A percentile compares a stretch with the other conserved stretches of the same genome.
Evolutionary conservation across 2,113 vertebrate species (phyloP).

Genomic region (Haplotaxodon microlepis): DNA sequence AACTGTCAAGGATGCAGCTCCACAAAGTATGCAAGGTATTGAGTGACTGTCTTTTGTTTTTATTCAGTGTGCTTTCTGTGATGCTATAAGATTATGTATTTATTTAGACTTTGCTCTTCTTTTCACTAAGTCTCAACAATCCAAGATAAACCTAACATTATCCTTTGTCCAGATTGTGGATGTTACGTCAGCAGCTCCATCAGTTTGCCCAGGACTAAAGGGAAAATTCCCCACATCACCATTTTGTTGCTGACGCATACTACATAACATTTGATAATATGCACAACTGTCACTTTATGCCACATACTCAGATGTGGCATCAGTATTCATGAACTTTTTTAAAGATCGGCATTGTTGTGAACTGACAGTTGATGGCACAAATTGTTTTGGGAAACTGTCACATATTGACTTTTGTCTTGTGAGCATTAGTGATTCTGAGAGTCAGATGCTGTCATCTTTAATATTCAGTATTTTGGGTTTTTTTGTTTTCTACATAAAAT

Average conservation of each 20-base stretch:
- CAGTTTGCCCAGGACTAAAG: neutral
- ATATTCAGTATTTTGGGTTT: fast-evolving
- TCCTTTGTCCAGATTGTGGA: neutral
- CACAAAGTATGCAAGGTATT: neutral
- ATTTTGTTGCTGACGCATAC: neutral
- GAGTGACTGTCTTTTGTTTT: neutral
- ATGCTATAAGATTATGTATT: neutral
- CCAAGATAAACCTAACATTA: neutral
- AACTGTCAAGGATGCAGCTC: neutral
- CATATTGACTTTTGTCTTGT: neutral
- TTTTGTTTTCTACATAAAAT: neutral
- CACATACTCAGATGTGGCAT: neutral
- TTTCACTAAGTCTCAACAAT: neutral
- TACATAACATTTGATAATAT: neutral
- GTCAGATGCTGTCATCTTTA: neutral
- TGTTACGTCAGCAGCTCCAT: neutral
- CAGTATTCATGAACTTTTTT: neutral
- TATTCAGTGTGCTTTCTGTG: neutral
- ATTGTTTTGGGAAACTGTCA: neutral
- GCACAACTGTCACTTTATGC: neutral
- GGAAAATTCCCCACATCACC: neutral
- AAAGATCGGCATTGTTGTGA: neutral
- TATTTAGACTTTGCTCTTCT: neutral
- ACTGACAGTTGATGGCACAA: neutral
- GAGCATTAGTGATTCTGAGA: neutral